These are phyloP conservation scores for Phytoseiulus persimilis DNA, from an alignment of 2,888 invertebrate genomes.

Conservation along the genomic window DNA sequence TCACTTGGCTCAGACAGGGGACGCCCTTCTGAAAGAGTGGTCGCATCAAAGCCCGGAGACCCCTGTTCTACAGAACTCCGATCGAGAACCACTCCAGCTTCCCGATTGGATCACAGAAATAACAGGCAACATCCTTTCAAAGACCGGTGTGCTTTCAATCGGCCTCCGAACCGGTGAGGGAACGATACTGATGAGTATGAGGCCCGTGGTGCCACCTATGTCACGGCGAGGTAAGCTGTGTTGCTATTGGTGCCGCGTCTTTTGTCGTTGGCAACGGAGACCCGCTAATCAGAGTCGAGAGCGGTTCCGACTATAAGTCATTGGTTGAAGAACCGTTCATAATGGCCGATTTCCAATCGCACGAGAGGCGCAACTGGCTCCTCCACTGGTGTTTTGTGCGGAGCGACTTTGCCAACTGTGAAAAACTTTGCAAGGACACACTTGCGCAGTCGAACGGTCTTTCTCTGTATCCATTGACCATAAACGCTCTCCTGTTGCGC, in stretches of 20 bases:
- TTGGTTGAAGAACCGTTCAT: not conserved
- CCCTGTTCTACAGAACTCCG: no score
- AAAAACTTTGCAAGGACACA: conserved; percentile 41
- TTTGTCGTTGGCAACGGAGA: not conserved
- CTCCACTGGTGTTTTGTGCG: conserved; percentile 43
- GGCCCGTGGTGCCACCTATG: not conserved
- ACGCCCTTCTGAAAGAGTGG: no score
- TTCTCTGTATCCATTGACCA: conserved; percentile 40
- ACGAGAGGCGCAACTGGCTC: conserved; percentile 43
- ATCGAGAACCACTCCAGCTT: no score
- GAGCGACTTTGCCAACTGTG: conserved; percentile 41
- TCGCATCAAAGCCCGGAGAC: no score
- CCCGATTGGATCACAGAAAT: no score
- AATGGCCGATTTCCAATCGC: conserved; percentile 40
- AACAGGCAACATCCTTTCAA: no score
- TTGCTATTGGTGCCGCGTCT: not conserved
- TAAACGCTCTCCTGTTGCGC: conserved; percentile 12
- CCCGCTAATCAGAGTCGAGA: not conserved
- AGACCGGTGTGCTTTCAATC: no score
- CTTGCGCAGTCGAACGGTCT: conserved; percentile 41
- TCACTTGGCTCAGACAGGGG: no score
- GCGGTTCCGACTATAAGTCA: no score
- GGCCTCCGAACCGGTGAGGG: not conserved
- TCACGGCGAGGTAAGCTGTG: not conserved
- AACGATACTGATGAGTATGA: not conserved